Conservation (phyloP, 2,888 invertebrate species). For the Gryllus longicercus region DNA sequence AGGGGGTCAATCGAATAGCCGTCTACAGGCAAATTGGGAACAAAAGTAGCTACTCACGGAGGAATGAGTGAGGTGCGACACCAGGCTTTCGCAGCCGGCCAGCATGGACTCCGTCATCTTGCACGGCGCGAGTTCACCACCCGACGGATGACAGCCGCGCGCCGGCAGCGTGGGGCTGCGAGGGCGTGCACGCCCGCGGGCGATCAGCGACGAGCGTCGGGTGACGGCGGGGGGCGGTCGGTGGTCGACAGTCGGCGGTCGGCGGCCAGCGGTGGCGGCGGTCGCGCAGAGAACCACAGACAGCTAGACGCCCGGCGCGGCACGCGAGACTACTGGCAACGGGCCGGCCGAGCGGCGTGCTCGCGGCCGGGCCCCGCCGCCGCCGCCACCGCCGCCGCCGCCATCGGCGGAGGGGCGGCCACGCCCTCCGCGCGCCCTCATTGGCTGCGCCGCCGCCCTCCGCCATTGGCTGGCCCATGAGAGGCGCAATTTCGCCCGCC, state of each 20-base stretch:
- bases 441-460: not conserved
- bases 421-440: not conserved
- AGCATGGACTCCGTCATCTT: not conserved
- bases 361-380: not conserved
- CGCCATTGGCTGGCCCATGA: not conserved
- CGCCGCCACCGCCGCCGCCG: not conserved
- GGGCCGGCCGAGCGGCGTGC: not conserved
- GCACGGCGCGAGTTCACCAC: not conserved
- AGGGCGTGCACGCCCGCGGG: not conserved
- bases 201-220: not conserved
- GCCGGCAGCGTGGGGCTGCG: not conserved
- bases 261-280: not conserved
- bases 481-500: not conserved
- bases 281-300: not conserved
- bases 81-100: not conserved
- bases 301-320: not conserved
- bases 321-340: not conserved
- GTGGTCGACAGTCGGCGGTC: not conserved
- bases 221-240: not conserved
- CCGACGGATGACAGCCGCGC: not conserved
- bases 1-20: not conserved
- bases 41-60: not conserved
- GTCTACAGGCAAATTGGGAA: not conserved
- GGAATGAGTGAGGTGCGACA: not conserved
- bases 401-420: not conserved